phyloP scores from a whole-genome alignment of 2,113 vertebrate genomes.

The Lophius piscatorius region DNA sequence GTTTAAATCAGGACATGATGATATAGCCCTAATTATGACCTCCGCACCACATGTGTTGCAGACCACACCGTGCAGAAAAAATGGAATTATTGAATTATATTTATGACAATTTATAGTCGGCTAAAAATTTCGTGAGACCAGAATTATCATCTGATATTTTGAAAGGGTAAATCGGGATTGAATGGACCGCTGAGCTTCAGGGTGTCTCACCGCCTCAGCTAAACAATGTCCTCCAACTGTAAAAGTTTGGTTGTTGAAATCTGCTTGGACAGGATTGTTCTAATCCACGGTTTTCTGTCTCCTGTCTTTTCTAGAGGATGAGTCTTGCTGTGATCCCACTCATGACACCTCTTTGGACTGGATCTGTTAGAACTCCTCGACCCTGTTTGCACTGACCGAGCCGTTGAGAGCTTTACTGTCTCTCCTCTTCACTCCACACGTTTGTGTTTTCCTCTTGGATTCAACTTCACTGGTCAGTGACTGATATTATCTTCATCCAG shows the following conservation, averaged over 20 bases:
- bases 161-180: too few species aligned
- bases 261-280: background rate
- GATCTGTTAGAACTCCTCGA: constrained; percentile 78
- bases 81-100: too few species aligned
- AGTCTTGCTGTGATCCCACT: constrained; percentile 49
- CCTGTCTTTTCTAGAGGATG: constrained; percentile 54
- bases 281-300: background rate
- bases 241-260: too few species aligned
- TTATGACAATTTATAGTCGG: background rate
- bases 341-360: constrained; percentile 87
- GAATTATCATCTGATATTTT: too few species aligned
- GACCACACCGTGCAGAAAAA: too few species aligned
- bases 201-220: too few species aligned
- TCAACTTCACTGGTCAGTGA: background rate
- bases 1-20: background rate
- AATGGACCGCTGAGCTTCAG: background rate
- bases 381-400: background rate
- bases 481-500: too few species aligned
- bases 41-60: background rate
- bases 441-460: background rate
- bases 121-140: too few species aligned
- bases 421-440: background rate
- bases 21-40: background rate
- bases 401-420: background rate
- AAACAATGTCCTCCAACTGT: too few species aligned